Base-by-base conservation (phyloP, 1,140 invertebrate species). In the Acromyrmex echinatior region DNA sequence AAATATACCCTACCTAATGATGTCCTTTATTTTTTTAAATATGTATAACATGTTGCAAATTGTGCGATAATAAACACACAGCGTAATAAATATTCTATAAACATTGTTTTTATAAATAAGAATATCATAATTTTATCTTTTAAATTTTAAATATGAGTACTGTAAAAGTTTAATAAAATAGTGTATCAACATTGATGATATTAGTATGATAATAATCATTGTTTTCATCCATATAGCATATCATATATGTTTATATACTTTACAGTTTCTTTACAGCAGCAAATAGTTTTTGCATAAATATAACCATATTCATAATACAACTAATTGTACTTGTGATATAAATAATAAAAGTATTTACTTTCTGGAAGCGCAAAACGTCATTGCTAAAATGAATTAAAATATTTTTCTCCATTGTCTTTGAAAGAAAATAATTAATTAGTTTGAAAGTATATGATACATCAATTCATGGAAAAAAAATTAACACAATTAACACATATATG, bases 141-240 rank as follows among this genome's bases (percentile, higher is more conserved):
- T 2, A 60, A 81, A 71, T 25, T 39, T 84, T 25, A 62, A 58
- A 58, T 9, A 45, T 12, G 4, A 3, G 10, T 14, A 73, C 14
- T 49, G n/a, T 62, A 62, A 76, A 84, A 84, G 31, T 74, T 74
- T 62, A 76, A 51, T 84, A 74, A 74, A 73, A 82, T 74, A 62
- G 12, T 16, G 25, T 51, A 60, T 74, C 18, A 84, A 84, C 9
- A 28, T 81, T 9, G 12, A 62, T 74, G 70, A 82, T 49, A 73
- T 62, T 49, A 21, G 14, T 62, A 82, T 10, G 60, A 82, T 39
- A 49, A 49, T 39, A 74, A 71, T 70, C 25, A 25, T 62, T 16
- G 18, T 21, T 60, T 21, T 3, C 74, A 51, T 60, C 49, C 7
- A n/a, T 7, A 80, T 3, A 3, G 39, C 3, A 12, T 7, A 25